A percentile compares a stretch with the other conserved stretches of the same genome.
Conservation (phyloP, 2,888 invertebrate genomes). For the Crematogaster levior region DNA sequence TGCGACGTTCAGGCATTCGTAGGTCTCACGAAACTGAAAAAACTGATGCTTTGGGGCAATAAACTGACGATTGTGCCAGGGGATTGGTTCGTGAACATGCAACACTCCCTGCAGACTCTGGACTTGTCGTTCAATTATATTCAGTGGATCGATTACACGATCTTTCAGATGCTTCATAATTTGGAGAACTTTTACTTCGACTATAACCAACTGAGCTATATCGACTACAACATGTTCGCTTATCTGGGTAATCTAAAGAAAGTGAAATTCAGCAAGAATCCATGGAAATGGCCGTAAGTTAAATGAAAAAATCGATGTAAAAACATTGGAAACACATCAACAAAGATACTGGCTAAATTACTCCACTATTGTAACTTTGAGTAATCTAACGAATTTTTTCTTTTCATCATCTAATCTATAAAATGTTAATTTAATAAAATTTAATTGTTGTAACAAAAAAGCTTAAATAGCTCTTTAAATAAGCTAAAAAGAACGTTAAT, state of each 20-base stretch:
- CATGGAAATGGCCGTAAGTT: constrained; percentile 80
- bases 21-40: constrained; percentile 72
- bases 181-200: constrained; percentile 78
- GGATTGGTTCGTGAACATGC: constrained; percentile 73
- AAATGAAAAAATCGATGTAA: not conserved
- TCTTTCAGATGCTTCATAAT: constrained; percentile 70
- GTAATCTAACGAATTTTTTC: not conserved
- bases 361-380: not conserved
- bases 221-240: constrained; percentile 75
- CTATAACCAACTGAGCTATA: constrained; percentile 74
- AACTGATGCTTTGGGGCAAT: constrained; percentile 78
- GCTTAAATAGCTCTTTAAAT: not conserved
- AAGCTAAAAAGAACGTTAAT: not conserved
- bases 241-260: constrained; percentile 73
- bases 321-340: not conserved
- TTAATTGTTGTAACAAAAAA: not conserved
- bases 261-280: constrained; percentile 79
- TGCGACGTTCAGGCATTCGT: constrained; percentile 75
- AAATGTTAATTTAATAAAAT: not conserved
- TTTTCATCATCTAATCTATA: not conserved
- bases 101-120: constrained; percentile 71
- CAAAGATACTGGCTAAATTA: not conserved
- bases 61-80: constrained; percentile 69
- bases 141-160: constrained; percentile 69
- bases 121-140: constrained; percentile 81